phyloP scores from a whole-genome alignment of 2,113 vertebrate genomes.

The Phrynosoma platyrhinos region DNA sequence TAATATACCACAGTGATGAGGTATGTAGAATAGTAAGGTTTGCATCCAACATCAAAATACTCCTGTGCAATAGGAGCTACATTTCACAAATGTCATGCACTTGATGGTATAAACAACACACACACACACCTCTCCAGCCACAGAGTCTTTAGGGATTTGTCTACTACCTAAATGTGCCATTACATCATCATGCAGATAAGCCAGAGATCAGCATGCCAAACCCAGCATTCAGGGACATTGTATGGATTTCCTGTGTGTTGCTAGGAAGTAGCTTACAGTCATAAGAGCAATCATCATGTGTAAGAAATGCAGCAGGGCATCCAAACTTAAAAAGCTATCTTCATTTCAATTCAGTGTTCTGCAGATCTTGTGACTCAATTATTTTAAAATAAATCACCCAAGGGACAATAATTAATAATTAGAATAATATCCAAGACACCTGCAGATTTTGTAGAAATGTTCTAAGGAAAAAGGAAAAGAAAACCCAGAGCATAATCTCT shows the following conservation, averaged over 20 bases:
- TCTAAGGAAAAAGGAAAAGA: slow-evolving; percentile 20
- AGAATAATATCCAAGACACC: slow-evolving; percentile 30
- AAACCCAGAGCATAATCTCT: neutral
- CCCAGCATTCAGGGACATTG: slow-evolving; percentile 4
- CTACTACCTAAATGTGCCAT: slow-evolving; percentile 25
- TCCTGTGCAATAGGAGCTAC: slow-evolving; percentile 12
- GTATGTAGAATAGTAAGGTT: slow-evolving; percentile 1
- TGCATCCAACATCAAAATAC: neutral
- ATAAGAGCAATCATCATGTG: slow-evolving; percentile 14
- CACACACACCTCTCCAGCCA: slow-evolving; percentile 13
- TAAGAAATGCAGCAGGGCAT: neutral
- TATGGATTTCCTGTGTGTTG: slow-evolving; percentile 16
- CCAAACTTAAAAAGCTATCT: slow-evolving; percentile 24
- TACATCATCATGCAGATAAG: slow-evolving; percentile 32
- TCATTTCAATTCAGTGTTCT: slow-evolving; percentile 33
- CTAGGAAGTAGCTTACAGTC: slow-evolving; percentile 24
- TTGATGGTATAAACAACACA: slow-evolving; percentile 28
- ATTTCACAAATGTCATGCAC: slow-evolving; percentile 17
- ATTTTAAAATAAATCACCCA: slow-evolving; percentile 37
- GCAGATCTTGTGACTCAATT: slow-evolving; percentile 20
- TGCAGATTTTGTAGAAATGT: slow-evolving; percentile 38
- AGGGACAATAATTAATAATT: slow-evolving; percentile 44
- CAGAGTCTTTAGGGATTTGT: slow-evolving; percentile 12
- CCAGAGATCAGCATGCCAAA: slow-evolving; percentile 25
- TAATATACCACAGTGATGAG: neutral